Percentiles rank a stretch among this genome's conserved stretches.
Conservation (phyloP, 1,140 invertebrate species). For the Drosophila pseudoananassae region DNA sequence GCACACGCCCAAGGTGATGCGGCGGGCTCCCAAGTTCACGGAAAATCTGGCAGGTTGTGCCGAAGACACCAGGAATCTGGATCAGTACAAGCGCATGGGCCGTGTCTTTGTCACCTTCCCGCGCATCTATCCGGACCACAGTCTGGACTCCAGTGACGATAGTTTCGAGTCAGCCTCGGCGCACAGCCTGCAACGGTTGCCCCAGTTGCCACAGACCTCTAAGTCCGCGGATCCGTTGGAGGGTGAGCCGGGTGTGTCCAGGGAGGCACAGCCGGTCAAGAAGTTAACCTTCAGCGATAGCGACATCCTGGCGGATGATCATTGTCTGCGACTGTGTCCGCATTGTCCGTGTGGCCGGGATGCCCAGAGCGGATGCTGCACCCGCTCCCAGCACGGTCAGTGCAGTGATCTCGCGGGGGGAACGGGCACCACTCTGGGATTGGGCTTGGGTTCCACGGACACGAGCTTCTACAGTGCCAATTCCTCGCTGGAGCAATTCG, state of each 20-base stretch:
- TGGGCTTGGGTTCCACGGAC: slow-evolving; percentile 62
- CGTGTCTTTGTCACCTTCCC: slow-evolving; percentile 81
- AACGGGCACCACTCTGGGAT: neutral
- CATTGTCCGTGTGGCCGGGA: slow-evolving; percentile 66
- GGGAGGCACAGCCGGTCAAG: slow-evolving; percentile 25
- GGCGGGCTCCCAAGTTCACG: slow-evolving; percentile 88
- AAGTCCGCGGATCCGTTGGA: slow-evolving; percentile 82
- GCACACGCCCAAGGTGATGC: slow-evolving; percentile 86
- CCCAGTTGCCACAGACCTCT: slow-evolving; percentile 52
- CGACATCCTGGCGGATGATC: slow-evolving; percentile 71
- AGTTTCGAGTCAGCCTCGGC: slow-evolving; percentile 82
- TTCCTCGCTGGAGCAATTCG: slow-evolving; percentile 77
- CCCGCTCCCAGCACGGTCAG: slow-evolving; percentile 46
- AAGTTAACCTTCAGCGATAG: slow-evolving; percentile 83
- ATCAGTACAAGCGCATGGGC: slow-evolving; percentile 82
- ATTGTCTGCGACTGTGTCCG: slow-evolving; percentile 62
- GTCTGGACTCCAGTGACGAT: slow-evolving; percentile 72
- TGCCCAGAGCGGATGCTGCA: slow-evolving; percentile 51
- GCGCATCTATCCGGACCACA: slow-evolving; percentile 55
- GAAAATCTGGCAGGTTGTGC: slow-evolving; percentile 88
- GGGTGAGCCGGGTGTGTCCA: slow-evolving; percentile 23
- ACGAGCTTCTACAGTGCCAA: slow-evolving; percentile 82
- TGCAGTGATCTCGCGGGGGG: slow-evolving; percentile 19
- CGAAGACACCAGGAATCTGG: slow-evolving; percentile 85
- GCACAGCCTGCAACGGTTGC: slow-evolving; percentile 64